A percentile compares a stretch with the other conserved stretches of the same genome.
Conservation (phyloP, 1,140 invertebrate species). For the Drosophila arawakana region DNA sequence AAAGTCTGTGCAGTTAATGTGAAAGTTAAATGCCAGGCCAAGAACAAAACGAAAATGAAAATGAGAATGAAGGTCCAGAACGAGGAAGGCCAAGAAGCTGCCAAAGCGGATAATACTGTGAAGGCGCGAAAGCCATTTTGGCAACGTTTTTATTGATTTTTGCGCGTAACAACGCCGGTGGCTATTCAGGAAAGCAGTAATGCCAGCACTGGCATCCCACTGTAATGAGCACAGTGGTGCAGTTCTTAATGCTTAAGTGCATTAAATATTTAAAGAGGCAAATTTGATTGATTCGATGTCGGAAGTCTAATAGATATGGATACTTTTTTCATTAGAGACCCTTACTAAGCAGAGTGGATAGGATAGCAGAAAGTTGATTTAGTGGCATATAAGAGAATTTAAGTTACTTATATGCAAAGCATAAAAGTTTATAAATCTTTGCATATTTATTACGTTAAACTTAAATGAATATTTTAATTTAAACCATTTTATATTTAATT, state of each 20-base stretch:
- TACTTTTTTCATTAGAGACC: no score
- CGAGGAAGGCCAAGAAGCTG: slow-evolving; percentile 5
- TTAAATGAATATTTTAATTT: no score
- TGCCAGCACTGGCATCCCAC: slow-evolving; percentile 1
- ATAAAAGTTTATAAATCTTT: no score
- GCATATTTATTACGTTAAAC: no score
- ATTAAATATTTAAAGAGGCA: neutral
- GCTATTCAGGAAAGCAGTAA: neutral
- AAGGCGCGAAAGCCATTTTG: slow-evolving; percentile 72
- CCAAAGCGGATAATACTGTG: slow-evolving; percentile 66
- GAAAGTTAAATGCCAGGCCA: slow-evolving; percentile 30
- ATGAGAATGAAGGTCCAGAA: neutral
- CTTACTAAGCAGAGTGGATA: no score
- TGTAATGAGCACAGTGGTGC: slow-evolving; percentile 21
- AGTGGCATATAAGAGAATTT: no score
- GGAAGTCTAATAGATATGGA: no score
- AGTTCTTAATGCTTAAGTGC: neutral
- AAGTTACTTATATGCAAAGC: no score
- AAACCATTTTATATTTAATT: no score
- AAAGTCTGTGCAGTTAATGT: slow-evolving; percentile 51
- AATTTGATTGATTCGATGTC: neutral
- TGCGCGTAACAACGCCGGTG: slow-evolving; percentile 29
- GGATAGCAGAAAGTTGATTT: no score
- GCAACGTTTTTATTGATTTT: slow-evolving; percentile 67
- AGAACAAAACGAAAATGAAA: neutral